These are phyloP conservation scores for Halcyon chelicuti DNA, from an alignment of 2,797 vertebrate genomes.

Conservation along the genomic window DNA sequence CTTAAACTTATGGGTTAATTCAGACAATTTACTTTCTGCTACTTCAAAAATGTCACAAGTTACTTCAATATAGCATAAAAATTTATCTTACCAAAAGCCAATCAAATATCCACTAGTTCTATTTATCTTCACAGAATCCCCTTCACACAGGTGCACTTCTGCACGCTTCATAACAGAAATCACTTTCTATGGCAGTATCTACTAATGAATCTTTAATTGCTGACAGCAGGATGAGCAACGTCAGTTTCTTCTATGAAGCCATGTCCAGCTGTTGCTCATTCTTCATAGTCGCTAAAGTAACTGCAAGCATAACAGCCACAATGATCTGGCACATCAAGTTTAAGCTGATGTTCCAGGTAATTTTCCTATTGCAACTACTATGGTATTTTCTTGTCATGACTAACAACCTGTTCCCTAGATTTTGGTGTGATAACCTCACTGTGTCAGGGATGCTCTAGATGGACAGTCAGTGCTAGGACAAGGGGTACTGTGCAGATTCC, in stretches of 20 bases:
- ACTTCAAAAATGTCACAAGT: neutral
- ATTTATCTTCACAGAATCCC: conserved; percentile 14
- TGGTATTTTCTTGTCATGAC: neutral
- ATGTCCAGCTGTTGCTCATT: conserved; percentile 7
- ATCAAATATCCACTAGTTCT: neutral
- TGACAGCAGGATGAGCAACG: neutral
- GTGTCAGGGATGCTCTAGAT: neutral
- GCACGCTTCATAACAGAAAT: neutral
- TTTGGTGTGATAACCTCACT: neutral
- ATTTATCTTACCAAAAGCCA: neutral
- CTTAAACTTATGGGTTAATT: neutral
- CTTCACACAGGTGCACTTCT: neutral
- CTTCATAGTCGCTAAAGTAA: neutral
- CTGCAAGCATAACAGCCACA: neutral
- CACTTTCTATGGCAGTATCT: neutral
- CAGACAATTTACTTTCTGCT: conserved; percentile 3
- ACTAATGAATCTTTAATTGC: conserved; percentile 32
- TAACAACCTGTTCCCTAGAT: neutral
- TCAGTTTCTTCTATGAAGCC: neutral
- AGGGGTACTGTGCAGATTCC: neutral
- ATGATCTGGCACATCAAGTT: neutral
- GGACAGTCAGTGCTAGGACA: neutral
- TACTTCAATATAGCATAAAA: conserved; percentile 18
- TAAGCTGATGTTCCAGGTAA: neutral
- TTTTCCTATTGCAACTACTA: neutral